These are phyloP conservation scores for Otis tarda DNA, from an alignment of 2,113 vertebrate genomes.

Conservation along the genomic window DNA sequence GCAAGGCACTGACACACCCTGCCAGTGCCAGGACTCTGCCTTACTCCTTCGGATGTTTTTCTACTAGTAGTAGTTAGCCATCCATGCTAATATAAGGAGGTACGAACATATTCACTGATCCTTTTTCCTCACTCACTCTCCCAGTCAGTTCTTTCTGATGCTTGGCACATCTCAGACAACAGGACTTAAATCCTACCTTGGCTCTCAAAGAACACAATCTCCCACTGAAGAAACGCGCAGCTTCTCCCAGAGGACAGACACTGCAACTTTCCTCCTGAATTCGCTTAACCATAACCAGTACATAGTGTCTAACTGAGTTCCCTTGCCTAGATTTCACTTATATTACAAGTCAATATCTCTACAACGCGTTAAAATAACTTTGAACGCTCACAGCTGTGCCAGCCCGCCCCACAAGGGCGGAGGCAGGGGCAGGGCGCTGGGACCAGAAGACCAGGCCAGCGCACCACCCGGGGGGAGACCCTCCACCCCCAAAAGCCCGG, in stretches of 20 bases:
- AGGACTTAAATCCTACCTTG: neutral
- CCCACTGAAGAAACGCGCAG: rapidly evolving
- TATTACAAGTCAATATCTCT: neutral
- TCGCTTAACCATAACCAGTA: rapidly evolving
- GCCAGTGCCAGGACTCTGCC: neutral
- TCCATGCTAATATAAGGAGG: rapidly evolving
- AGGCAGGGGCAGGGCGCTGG: neutral
- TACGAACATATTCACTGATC: rapidly evolving
- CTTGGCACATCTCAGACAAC: neutral
- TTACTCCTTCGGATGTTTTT: neutral
- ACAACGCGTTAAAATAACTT: rapidly evolving
- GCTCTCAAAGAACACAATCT: neutral
- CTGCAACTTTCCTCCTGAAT: neutral
- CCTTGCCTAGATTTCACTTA: rapidly evolving
- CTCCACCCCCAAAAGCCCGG: no score
- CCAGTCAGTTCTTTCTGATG: neutral
- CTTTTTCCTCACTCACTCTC: rapidly evolving
- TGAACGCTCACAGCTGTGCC: rapidly evolving
- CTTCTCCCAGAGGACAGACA: neutral
- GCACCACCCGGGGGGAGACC: no score
- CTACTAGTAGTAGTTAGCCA: rapidly evolving
- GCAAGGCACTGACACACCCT: neutral
- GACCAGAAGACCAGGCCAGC: no score
- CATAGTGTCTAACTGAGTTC: rapidly evolving
- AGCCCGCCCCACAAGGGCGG: no score